Base-by-base conservation (phyloP, 2,888 invertebrate genomes). In the Bimastos eiseni region DNA sequence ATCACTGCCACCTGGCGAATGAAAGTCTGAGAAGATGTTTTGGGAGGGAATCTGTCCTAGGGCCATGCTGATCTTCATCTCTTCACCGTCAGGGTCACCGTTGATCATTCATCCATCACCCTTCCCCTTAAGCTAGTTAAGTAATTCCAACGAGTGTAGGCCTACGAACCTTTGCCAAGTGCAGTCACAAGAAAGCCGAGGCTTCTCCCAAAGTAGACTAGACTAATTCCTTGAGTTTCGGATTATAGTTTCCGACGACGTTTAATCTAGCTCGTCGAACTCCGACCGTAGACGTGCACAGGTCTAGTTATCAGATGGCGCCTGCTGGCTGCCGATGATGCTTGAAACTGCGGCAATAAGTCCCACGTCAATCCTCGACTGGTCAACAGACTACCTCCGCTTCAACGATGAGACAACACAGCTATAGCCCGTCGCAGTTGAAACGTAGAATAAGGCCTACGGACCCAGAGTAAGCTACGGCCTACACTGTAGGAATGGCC, bases 201-300 rank as follows among this genome's bases (percentile, higher is more conserved):
- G n/a, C 70, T 70, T 70, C n/a, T n/a, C 30, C n/a, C 8, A 2
- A 30, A 41, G 6, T 11, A 41, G 41, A 41, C 41, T 15, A n/a
- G 19, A 15, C 44, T 49, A 70, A 70, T 8, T 70, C 70, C 70
- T 70, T 70, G 70, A 6, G 30, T n/a, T n/a, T 70, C 30, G 70
- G 70, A 70, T 70, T 70, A 70, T 70, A 70, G n/a, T 70, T 55
- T 70, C 70, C 70, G 70, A 70, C n/a, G n/a, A 70, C 70, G 55
- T 30, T 19, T 19, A 24, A 17, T 49, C 49, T 49, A 49, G n/a
- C n/a, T n/a, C n/a, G n/a, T 49, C 49, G 8, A 49, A 70, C 30
- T 70, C 70, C 30, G n/a, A n/a, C 30, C 5, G 2, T n/a, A 11
- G 30, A 70, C 70, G 70, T 11, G n/a, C 70, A 70, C n/a, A n/a